Percentiles rank a stretch among this genome's conserved stretches.
Evolutionary conservation across 2,888 invertebrate genomes (phyloP).

Genomic region (Heliconius erato): DNA sequence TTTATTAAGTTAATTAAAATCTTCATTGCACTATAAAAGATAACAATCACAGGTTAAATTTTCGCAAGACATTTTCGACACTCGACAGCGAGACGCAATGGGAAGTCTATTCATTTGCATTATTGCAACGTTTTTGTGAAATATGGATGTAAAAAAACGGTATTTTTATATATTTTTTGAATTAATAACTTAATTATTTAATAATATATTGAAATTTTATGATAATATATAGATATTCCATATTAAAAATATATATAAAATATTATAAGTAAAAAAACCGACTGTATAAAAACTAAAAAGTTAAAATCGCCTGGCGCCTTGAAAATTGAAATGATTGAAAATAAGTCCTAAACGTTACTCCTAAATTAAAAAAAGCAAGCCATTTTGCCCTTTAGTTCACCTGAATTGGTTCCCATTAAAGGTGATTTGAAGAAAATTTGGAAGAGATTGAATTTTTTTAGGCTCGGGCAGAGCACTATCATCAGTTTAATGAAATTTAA

Average conservation of each 20-base stretch:
- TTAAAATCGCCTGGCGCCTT: not conserved
- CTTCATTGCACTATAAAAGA: slow-evolving; percentile 42
- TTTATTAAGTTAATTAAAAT: slow-evolving; percentile 26
- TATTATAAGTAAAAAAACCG: too few relatives aligned
- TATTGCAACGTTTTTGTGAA: slow-evolving; percentile 36
- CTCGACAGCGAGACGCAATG: slow-evolving; percentile 46
- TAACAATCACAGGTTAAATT: slow-evolving; percentile 49
- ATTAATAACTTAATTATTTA: not conserved
- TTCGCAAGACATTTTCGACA: slow-evolving; percentile 53
- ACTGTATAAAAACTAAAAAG: too few relatives aligned
- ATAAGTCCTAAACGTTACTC: not conserved
- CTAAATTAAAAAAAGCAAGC: not conserved
- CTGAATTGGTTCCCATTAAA: too few relatives aligned
- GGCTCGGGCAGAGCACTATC: too few relatives aligned
- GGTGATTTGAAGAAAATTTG: too few relatives aligned
- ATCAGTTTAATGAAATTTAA: too few relatives aligned
- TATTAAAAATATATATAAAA: not conserved
- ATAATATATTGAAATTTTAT: not conserved
- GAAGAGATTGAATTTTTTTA: too few relatives aligned
- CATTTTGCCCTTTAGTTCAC: not conserved
- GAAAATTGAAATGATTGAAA: not conserved
- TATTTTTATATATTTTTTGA: not conserved
- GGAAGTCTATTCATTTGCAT: slow-evolving; percentile 48
- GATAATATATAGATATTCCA: not conserved
- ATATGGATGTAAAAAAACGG: slow-evolving; percentile 37